These are phyloP conservation scores for Rugalucina vietnamica DNA, from an alignment of 2,888 invertebrate genomes.

Conservation along the genomic window DNA sequence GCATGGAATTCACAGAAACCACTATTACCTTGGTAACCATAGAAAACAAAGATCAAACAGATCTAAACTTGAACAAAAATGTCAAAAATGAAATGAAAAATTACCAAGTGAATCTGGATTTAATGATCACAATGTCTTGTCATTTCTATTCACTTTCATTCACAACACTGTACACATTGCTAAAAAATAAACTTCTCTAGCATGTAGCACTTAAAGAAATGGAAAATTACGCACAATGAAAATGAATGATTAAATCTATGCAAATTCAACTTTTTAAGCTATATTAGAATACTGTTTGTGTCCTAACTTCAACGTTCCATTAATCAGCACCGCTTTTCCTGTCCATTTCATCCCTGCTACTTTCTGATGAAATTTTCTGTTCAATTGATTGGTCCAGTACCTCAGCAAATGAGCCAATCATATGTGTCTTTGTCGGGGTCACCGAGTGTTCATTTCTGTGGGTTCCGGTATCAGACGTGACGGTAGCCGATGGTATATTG, in stretches of 20 bases:
- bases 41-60: too few species aligned
- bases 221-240: conserved; percentile 14
- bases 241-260: conserved; percentile 29
- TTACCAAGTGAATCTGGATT: neutral
- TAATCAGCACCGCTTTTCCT: neutral
- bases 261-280: conserved; percentile 13
- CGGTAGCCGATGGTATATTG: conserved; percentile 2
- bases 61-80: too few species aligned
- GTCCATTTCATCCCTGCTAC: neutral
- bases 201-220: conserved; percentile 42
- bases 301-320: neutral
- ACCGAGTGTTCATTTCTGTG: neutral
- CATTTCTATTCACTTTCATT: too few species aligned
- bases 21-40: too few species aligned
- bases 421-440: neutral
- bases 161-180: neutral
- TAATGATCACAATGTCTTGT: too few species aligned
- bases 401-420: conserved; percentile 2
- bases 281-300: conserved; percentile 12
- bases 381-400: conserved; percentile 1
- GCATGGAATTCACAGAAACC: too few species aligned
- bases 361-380: conserved; percentile 39
- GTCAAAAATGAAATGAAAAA: neutral
- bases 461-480: neutral
- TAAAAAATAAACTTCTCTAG: conserved; percentile 40